phyloP scores from a whole-genome alignment of 2,113 vertebrate genomes.

The Pseudorectes ferrugineus region DNA sequence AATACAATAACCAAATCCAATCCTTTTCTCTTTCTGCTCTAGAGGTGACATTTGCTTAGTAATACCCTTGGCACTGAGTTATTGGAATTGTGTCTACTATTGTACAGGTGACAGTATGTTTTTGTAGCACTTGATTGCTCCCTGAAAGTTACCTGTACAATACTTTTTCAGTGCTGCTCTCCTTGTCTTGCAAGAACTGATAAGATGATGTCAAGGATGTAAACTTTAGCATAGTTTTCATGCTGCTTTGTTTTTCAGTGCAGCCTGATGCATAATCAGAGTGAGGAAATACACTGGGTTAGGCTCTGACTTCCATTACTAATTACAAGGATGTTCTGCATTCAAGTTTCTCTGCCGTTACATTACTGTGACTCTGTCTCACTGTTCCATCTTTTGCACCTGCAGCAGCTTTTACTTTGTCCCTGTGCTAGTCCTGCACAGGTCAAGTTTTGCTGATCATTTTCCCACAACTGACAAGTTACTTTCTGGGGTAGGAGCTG shows the following conservation, averaged over 20 bases:
- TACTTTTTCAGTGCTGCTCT: not conserved
- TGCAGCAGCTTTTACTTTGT: not conserved
- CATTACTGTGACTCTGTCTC: not conserved
- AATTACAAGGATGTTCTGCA: not conserved
- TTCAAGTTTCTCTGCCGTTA: not conserved
- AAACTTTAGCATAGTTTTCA: not conserved
- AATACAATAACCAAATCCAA: not conserved
- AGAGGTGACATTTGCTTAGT: not conserved
- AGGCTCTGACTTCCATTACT: not conserved
- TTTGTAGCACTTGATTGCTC: not conserved
- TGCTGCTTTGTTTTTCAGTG: not conserved
- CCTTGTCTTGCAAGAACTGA: not conserved
- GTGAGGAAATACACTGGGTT: not conserved
- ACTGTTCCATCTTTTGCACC: not conserved
- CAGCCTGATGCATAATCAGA: not conserved
- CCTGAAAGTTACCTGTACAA: not conserved
- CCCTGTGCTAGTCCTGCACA: not conserved
- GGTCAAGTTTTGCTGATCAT: not conserved
- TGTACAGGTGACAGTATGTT: not conserved
- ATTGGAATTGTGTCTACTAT: not conserved
- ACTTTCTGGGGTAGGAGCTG: conserved; percentile 76
- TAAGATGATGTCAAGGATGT: not conserved
- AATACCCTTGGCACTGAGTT: not conserved
- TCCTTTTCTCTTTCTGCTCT: not conserved
- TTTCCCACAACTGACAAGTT: not conserved